These are phyloP conservation scores for Dromas ardeola DNA, from an alignment of 2,113 vertebrate genomes.

Conservation along the genomic window DNA sequence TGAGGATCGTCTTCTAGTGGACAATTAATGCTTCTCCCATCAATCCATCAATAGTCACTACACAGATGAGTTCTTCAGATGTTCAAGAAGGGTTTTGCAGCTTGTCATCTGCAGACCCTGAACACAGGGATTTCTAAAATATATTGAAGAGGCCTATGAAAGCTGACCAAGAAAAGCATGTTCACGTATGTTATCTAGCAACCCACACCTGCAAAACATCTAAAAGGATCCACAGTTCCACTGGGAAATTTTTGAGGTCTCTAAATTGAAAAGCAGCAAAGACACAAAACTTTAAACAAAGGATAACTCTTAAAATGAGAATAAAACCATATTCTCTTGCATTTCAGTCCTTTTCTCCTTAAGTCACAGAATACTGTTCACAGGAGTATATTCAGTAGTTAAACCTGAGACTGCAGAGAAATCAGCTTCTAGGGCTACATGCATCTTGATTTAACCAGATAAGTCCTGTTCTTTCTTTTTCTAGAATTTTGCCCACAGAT, in stretches of 20 bases:
- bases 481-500: not conserved
- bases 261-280: not conserved
- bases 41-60: not conserved
- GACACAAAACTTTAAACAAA: not conserved
- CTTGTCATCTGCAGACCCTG: not conserved
- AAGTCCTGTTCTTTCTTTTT: not conserved
- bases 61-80: not conserved
- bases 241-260: not conserved
- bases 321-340: not conserved
- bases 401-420: not conserved
- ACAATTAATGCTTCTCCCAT: not conserved
- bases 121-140: not conserved
- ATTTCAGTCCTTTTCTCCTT: not conserved
- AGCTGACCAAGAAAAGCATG: not conserved
- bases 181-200: not conserved
- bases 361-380: not conserved
- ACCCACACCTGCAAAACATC: not conserved
- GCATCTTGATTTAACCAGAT: not conserved
- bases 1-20: not conserved
- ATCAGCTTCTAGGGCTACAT: not conserved
- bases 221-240: not conserved
- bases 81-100: not conserved
- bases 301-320: not conserved
- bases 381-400: not conserved
- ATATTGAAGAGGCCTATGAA: not conserved